Conservation (phyloP, 2,797 vertebrate genomes). For the Nasua narica region DNA sequence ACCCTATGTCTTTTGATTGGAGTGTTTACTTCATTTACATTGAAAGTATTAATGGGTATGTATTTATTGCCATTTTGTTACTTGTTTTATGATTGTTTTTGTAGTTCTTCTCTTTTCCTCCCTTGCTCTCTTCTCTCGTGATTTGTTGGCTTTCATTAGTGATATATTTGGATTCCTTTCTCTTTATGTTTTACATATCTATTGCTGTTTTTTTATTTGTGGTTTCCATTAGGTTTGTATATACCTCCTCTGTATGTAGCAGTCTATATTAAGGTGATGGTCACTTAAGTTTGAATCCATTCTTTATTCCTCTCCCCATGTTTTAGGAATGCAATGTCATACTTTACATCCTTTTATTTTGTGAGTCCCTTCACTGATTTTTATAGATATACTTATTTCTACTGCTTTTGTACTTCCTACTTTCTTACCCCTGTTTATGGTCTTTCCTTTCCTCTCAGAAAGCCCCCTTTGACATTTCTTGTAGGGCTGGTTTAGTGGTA, state of each 20-base stretch:
- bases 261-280: not conserved
- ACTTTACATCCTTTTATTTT: not conserved
- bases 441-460: not conserved
- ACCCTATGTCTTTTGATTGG: not conserved
- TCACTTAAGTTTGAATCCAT: not conserved
- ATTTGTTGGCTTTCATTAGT: not conserved
- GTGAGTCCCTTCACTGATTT: not conserved
- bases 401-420: not conserved
- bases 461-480: not conserved
- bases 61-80: not conserved
- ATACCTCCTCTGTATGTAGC: not conserved
- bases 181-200: not conserved
- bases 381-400: not conserved
- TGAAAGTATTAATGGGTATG: not conserved
- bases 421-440: not conserved
- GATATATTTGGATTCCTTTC: not conserved
- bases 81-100: not conserved
- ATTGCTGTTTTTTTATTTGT: not conserved
- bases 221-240: not conserved
- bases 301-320: not conserved
- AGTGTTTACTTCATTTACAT: not conserved
- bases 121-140: not conserved
- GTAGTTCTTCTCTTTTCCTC: not conserved
- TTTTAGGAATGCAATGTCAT: not conserved
- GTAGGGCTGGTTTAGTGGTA: not conserved